Evolutionary conservation across 2,113 vertebrate species (phyloP).

Genomic region (Zingel zingel): DNA sequence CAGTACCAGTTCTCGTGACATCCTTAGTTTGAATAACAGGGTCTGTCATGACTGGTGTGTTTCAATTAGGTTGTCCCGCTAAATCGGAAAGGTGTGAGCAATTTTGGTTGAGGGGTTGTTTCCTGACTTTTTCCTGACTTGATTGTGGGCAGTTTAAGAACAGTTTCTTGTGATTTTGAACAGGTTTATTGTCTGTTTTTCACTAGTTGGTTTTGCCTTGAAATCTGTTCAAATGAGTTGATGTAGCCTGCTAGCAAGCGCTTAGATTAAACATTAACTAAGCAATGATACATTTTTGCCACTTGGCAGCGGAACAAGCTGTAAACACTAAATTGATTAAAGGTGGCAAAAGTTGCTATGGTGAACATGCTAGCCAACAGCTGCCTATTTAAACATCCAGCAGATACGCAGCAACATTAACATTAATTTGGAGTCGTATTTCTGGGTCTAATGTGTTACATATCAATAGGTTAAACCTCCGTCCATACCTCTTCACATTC

Average conservation of each 20-base stretch:
- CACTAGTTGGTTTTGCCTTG: not conserved
- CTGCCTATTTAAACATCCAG: too few relatives aligned
- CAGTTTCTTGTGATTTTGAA: not conserved
- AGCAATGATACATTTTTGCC: not conserved
- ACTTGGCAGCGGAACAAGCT: not conserved
- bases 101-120: not conserved
- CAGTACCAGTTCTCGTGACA: too few relatives aligned
- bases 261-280: too few relatives aligned
- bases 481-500: too few relatives aligned
- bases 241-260: not conserved
- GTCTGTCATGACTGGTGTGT: constrained; percentile 2
- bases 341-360: too few relatives aligned
- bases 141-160: not conserved
- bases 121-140: not conserved
- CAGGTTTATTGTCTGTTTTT: not conserved
- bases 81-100: not conserved
- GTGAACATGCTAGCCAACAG: too few relatives aligned
- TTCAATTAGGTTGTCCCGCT: constrained; percentile 20
- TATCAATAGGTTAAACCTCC: too few relatives aligned
- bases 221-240: not conserved
- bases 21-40: not conserved
- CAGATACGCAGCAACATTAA: too few relatives aligned
- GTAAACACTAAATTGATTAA: too few relatives aligned
- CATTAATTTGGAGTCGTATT: too few relatives aligned
- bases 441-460: too few relatives aligned